Evolutionary conservation across 2,113 vertebrate genomes (phyloP), one percentile per base, ranked within the genome.

Genomic region (Pipa parva): DNA sequence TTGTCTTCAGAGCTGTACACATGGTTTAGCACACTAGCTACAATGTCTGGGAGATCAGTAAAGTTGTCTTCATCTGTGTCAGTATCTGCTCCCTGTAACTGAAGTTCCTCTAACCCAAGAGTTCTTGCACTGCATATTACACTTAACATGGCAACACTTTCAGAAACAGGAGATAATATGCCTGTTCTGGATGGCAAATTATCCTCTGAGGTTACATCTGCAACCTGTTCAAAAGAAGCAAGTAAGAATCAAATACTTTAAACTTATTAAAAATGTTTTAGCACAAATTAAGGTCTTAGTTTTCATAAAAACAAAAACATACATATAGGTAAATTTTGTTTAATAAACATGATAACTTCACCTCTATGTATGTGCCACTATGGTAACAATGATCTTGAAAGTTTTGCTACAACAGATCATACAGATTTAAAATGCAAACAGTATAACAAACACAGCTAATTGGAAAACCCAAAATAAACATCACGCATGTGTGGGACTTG

Each of bases 91-190:
- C 71, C 51, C 55, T 74, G 74, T 20, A 78, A 67, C 46, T 22
- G 29, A 42, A 36, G 52, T 6, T 3, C 49, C 18, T 79, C 77
- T 57, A 60, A 50, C 18, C 74, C 74, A 50, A 46, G 58, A 1
- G 51, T 12, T 26, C 73, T 63, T 27, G 74, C 72, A 2, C 80
- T 39, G 36, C 64, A 65, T 18, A 95, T 71, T n/a, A 96, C 2
- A 50, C 87, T 88, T 69, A 99, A 88, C 68, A 94, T 4, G 13
- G 89, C 87, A 12, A 87, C 59, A 7, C 29, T 76, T 22, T 76
- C 63, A 0, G 92, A 93, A 42, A 93, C 64, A 0, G 90, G 88
- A 1, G 91, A 92, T 20, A 99, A 72, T 49, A 98, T 71, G 11
- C 91, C 95, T 0, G 91, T 88, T 71, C 76, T 59, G 9, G 82